phyloP scores from a whole-genome alignment of 2,888 invertebrate genomes.

The Rhagium mordax region DNA sequence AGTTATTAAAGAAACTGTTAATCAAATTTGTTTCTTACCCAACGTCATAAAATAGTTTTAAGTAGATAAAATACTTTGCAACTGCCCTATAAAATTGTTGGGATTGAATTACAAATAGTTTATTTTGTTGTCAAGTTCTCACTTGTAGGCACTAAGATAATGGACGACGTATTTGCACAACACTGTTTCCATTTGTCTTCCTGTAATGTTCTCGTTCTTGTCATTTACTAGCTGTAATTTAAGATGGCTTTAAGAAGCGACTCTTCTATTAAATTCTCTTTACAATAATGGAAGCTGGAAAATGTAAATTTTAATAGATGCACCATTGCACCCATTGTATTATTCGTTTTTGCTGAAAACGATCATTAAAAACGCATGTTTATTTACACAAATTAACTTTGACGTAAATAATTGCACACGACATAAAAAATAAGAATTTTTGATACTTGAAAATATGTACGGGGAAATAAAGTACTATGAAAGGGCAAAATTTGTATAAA shows the following conservation, averaged over 20 bases:
- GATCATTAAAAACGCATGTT: no score
- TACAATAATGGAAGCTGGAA: neutral
- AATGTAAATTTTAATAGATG: neutral
- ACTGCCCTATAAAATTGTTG: neutral
- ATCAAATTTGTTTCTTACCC: no score
- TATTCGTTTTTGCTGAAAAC: no score
- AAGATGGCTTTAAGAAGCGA: neutral
- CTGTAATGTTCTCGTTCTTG: neutral
- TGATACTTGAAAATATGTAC: no score
- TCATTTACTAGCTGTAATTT: neutral
- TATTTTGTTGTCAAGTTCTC: neutral
- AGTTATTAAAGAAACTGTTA: no score
- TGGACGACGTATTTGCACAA: neutral
- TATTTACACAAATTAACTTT: no score
- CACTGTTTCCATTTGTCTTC: neutral
- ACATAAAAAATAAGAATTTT: no score
- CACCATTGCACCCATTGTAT: no score
- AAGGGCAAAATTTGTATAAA: no score
- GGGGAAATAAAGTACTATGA: no score
- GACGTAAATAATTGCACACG: no score
- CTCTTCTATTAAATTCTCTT: neutral
- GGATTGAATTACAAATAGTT: neutral
- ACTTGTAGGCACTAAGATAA: neutral
- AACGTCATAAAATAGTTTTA: neutral
- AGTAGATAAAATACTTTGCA: neutral